Conservation (phyloP, 2,888 invertebrate species). For the Oithona nana region DNA sequence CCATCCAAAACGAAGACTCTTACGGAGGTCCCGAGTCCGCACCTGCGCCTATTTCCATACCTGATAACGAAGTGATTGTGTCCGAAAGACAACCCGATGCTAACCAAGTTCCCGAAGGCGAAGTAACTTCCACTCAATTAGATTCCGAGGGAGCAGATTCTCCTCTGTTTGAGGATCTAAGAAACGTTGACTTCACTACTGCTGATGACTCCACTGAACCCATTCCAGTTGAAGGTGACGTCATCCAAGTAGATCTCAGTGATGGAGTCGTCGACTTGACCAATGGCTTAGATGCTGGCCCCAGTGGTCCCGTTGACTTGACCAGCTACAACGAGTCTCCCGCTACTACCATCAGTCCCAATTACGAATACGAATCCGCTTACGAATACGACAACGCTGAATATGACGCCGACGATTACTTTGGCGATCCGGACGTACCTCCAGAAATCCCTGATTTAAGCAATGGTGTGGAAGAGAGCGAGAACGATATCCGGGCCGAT, state of each 20-base stretch:
- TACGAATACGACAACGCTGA: neutral
- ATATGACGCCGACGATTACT: neutral
- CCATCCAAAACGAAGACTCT: neutral
- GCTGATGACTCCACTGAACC: neutral
- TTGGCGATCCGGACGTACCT: neutral
- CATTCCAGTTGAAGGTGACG: neutral
- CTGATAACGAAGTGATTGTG: neutral
- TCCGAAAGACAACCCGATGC: neutral
- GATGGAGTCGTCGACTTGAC: neutral
- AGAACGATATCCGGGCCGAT: neutral
- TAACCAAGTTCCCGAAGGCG: conserved; percentile 8
- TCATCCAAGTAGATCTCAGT: neutral
- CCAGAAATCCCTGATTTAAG: neutral
- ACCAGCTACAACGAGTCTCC: neutral
- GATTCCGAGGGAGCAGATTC: neutral
- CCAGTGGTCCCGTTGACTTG: neutral
- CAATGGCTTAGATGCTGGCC: neutral
- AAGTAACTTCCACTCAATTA: neutral
- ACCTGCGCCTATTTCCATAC: neutral
- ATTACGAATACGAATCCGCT: neutral
- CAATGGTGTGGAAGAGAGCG: neutral
- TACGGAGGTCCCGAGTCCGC: neutral
- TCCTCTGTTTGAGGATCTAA: conserved; percentile 13
- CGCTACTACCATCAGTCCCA: neutral
- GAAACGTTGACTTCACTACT: neutral